These are phyloP conservation scores for Lottia scabra DNA, from an alignment of 2,888 invertebrate genomes.

Conservation along the genomic window DNA sequence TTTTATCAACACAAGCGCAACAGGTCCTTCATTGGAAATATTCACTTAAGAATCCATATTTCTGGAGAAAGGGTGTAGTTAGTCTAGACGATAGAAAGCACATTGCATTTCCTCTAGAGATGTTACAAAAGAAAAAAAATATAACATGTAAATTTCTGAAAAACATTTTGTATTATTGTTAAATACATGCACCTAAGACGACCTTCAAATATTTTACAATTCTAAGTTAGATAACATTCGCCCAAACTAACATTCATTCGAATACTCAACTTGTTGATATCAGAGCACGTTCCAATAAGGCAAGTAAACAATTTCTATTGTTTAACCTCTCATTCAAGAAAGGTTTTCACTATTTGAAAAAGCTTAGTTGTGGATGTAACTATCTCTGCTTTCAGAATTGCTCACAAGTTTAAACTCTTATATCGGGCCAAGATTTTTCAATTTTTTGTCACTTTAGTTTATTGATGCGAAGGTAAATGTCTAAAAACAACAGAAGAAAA, in stretches of 20 bases:
- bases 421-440: neutral
- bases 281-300: slow-evolving; percentile 3
- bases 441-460: neutral
- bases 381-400: neutral
- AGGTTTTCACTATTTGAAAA: neutral
- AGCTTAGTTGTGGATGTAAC: neutral
- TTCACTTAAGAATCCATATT: too few relatives aligned
- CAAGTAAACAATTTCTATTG: neutral
- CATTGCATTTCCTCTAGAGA: too few relatives aligned
- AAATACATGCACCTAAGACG: too few relatives aligned
- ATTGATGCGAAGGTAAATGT: neutral
- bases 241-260: neutral
- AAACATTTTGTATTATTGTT: too few relatives aligned
- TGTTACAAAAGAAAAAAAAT: too few relatives aligned
- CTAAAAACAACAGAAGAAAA: too few relatives aligned
- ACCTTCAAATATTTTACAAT: too few relatives aligned
- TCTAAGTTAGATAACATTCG: neutral
- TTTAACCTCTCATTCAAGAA: slow-evolving; percentile 1
- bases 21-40: too few relatives aligned
- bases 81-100: too few relatives aligned
- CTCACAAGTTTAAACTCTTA: neutral
- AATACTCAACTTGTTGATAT: neutral
- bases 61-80: too few relatives aligned
- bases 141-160: too few relatives aligned
- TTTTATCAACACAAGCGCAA: too few relatives aligned